Conservation (phyloP, 2,888 invertebrate genomes). For the Brachyopa scutellaris region DNA sequence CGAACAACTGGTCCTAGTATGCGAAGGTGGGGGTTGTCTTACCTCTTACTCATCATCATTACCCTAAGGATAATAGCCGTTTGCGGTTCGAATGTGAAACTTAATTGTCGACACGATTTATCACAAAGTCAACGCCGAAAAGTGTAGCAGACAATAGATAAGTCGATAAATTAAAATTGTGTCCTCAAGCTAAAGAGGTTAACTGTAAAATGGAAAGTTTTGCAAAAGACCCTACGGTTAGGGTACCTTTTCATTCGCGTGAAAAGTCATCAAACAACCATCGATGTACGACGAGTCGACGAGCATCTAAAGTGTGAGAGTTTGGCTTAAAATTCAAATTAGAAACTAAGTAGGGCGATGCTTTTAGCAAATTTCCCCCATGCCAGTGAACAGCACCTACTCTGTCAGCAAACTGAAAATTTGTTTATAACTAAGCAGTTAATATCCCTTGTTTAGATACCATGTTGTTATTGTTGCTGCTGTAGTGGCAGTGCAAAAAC, state of each 20-base stretch:
- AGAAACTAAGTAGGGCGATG: background rate
- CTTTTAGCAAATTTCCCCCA: background rate
- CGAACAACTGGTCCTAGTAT: conserved; percentile 43
- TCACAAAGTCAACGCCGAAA: conserved; percentile 6
- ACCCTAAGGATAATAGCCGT: background rate
- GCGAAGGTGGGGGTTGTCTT: background rate
- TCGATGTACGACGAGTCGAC: background rate
- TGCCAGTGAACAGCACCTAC: background rate
- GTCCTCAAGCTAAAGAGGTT: background rate
- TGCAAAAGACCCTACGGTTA: too few relatives aligned
- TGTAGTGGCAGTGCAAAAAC: background rate
- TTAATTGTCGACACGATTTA: conserved; percentile 24
- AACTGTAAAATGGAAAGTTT: conserved; percentile 11
- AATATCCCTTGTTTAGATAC: conserved; percentile 3
- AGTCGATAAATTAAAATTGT: background rate
- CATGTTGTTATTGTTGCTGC: background rate
- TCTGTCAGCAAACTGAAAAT: conserved; percentile 24
- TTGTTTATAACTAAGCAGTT: conserved; percentile 26
- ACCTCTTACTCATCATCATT: too few relatives aligned
- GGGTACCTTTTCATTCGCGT: background rate
- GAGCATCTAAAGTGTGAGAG: background rate
- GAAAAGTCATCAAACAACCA: conserved; percentile 6
- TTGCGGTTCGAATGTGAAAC: background rate
- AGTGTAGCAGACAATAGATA: background rate
- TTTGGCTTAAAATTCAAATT: conserved; percentile 1